Conservation (phyloP, 2,888 invertebrate genomes). For the Chymomyza fuscimana region DNA sequence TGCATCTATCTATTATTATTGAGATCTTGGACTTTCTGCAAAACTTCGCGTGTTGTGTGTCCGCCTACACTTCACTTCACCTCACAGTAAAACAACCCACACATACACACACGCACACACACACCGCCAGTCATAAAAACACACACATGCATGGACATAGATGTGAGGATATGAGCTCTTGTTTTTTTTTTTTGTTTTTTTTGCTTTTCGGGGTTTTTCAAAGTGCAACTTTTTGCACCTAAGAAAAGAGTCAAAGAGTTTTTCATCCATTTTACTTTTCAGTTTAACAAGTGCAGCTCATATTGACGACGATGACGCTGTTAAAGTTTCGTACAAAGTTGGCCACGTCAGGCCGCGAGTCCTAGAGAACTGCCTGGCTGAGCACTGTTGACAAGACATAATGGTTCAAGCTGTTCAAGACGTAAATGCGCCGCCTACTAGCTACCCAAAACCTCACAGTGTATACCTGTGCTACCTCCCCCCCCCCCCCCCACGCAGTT, state of each 20-base stretch:
- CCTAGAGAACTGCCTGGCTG: neutral
- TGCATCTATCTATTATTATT: conserved; percentile 38
- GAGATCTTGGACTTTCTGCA: conserved; percentile 57
- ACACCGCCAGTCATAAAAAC: neutral
- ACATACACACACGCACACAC: conserved; percentile 14
- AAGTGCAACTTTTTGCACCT: conserved; percentile 73
- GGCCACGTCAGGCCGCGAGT: conserved; percentile 1
- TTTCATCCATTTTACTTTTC: neutral
- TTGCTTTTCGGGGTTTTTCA: conserved; percentile 41
- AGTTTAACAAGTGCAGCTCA: conserved; percentile 48
- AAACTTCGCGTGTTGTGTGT: conserved; percentile 67
- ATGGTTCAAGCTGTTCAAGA: conserved; percentile 58
- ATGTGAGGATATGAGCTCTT: too few species aligned
- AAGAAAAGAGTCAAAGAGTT: conserved; percentile 47
- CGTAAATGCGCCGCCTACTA: conserved; percentile 40
- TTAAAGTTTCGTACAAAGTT: conserved; percentile 1
- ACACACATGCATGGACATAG: neutral
- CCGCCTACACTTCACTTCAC: conserved; percentile 59
- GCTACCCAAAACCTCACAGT: neutral
- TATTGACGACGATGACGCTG: conserved; percentile 3
- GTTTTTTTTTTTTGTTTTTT: neutral
- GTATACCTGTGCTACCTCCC: neutral
- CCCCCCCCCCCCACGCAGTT: too few species aligned
- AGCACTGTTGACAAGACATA: conserved; percentile 61
- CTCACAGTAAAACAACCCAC: conserved; percentile 14